These are phyloP conservation scores for Mormyrus iriodes DNA, from an alignment of 2,113 vertebrate species.

Conservation along the genomic window DNA sequence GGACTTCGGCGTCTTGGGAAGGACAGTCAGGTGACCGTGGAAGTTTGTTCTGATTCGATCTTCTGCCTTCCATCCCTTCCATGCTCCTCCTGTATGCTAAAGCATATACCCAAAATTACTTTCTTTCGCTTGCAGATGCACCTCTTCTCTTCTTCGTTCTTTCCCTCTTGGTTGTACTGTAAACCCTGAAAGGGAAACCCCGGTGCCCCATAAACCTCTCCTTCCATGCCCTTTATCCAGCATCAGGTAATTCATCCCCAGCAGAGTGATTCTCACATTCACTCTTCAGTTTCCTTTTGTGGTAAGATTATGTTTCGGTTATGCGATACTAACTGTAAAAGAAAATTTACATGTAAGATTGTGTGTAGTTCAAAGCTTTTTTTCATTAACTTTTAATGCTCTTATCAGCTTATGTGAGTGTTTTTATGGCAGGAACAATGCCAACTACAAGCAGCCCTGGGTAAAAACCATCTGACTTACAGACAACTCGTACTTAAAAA, in stretches of 20 bases:
- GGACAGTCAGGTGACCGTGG: neutral
- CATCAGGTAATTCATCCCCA: neutral
- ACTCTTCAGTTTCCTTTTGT: neutral
- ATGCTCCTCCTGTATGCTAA: neutral
- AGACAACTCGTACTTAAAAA: neutral
- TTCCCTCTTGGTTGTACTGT: neutral
- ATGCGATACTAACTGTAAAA: neutral
- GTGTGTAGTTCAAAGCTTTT: neutral
- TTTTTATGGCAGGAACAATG: no score
- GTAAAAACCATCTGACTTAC: neutral
- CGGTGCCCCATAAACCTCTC: neutral
- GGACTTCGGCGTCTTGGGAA: neutral
- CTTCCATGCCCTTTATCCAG: neutral
- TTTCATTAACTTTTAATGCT: neutral
- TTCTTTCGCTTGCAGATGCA: neutral
- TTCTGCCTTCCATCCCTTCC: neutral
- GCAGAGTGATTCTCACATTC: neutral
- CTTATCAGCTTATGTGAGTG: neutral
- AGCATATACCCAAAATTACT: neutral
- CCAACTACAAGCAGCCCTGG: neutral
- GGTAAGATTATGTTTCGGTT: neutral
- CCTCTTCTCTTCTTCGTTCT: neutral
- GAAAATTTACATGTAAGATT: neutral
- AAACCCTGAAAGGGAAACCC: neutral
- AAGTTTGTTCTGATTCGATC: neutral